Base-by-base conservation (phyloP, 2,888 invertebrate species). In the Cartodere bifasciata region DNA sequence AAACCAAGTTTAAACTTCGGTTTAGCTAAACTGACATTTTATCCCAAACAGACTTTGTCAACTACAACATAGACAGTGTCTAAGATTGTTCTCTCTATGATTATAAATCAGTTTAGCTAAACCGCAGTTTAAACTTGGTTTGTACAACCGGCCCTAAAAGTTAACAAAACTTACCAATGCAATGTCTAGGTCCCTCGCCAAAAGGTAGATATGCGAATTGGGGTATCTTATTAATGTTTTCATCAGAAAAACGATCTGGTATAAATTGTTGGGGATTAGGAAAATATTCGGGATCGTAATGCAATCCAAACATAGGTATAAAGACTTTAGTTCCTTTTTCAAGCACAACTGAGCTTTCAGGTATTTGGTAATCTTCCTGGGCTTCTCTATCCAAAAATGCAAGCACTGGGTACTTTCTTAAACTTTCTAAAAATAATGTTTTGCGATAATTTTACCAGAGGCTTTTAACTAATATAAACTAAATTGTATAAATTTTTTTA, bases 191-290 rank as follows among this genome's bases (percentile, higher is more conserved):
- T 2, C 37, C 41, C 12, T 30, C 16, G 25, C 37, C 37, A 29
- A 39, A 37, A 5, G 35, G 34, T 13, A 37, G 12, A 25, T 30
- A 37, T 1, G 23, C 9, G 23, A 32, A 25, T 11, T 13, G 15
- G 4, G 15, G 22, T 2, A 16, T 25, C 20, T 23, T 21, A 4
- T 22, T 16, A 4, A 2, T 5, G 10, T 46, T 48, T 29, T 50
- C 52, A 1, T 46, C 44, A 1, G 36, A 42, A 44, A 59, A 59
- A 27, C 58, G 39, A 30, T 58, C 57, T 0, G 61, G 62, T 31
- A 56, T 48, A 38, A 57, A 62, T 32, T 44, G 44, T 10, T 53
- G 41, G 1, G 60, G 60, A 15, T 59, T 48, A 2, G 52, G 50
- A 37, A 46, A 60, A 42, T 50, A 48, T 9, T 50, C 34, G 3